phyloP scores from a whole-genome alignment of 2,888 invertebrate genomes.

The Hydrotaea cyrtoneurina region DNA sequence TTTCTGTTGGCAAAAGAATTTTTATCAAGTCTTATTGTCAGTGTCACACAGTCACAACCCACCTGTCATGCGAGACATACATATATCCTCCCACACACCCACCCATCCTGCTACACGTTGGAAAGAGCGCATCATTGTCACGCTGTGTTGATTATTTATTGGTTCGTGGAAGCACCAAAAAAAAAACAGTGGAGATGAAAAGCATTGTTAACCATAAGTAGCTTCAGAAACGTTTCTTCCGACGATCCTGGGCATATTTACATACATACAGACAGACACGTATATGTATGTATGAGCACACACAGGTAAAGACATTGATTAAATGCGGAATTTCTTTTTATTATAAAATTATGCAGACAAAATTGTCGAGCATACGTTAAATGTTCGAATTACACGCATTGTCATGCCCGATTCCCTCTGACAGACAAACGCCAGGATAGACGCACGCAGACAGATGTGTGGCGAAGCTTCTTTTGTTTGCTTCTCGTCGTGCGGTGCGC shows the following conservation, averaged over 20 bases:
- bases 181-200: neutral
- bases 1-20: conserved; percentile 7
- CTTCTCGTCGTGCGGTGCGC: neutral
- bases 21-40: conserved; percentile 59
- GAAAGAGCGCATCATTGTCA: conserved; percentile 50
- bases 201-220: conserved; percentile 28
- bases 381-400: conserved; percentile 39
- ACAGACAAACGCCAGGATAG: neutral
- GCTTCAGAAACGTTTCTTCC: conserved; percentile 12
- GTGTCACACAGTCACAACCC: conserved; percentile 6
- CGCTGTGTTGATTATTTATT: conserved; percentile 65
- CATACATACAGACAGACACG: no score
- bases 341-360: conserved; percentile 62
- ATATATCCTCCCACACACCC: neutral
- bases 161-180: conserved; percentile 20
- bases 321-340: conserved; percentile 50
- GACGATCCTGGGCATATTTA: neutral
- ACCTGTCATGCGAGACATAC: neutral
- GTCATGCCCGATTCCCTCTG: conserved; percentile 27
- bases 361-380: conserved; percentile 49
- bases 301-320: conserved; percentile 33
- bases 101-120: neutral
- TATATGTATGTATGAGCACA: neutral
- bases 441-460: neutral
- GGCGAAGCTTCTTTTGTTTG: neutral